Conservation (phyloP, 2,888 invertebrate genomes). For the Rhagonycha lutea region DNA sequence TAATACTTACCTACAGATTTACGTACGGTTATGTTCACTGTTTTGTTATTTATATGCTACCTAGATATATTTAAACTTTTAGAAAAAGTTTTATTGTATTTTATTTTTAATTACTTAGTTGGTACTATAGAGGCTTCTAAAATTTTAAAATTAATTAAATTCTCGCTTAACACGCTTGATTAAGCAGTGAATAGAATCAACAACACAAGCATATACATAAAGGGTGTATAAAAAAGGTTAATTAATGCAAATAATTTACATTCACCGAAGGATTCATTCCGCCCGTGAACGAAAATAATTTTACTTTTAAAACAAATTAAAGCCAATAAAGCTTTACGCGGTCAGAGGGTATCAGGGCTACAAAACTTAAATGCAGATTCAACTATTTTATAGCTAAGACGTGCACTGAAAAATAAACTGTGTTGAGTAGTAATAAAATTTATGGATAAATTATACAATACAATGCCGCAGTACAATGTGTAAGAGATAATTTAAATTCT, state of each 20-base stretch:
- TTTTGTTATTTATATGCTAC: not conserved
- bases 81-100: not conserved
- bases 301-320: slow-evolving; percentile 29
- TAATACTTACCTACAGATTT: no score
- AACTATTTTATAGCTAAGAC: slow-evolving; percentile 42
- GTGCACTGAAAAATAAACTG: slow-evolving; percentile 44
- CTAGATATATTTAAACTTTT: not conserved
- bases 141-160: not conserved
- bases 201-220: slow-evolving; percentile 1
- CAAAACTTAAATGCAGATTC: slow-evolving; percentile 36
- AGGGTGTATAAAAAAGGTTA: slow-evolving; percentile 11
- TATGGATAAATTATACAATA: slow-evolving; percentile 46
- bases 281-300: slow-evolving; percentile 24
- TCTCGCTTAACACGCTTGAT: slow-evolving; percentile 5
- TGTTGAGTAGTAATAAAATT: slow-evolving; percentile 44
- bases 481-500: slow-evolving; percentile 47
- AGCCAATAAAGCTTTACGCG: slow-evolving; percentile 20
- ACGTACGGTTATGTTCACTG: not conserved
- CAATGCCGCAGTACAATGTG: slow-evolving; percentile 40
- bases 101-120: not conserved
- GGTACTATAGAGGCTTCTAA: not conserved
- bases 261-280: slow-evolving; percentile 17
- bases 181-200: slow-evolving; percentile 15
- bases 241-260: slow-evolving; percentile 22
- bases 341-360: slow-evolving; percentile 24